These are phyloP conservation scores for Lota lota DNA, from an alignment of 2,113 vertebrate species.

Conservation along the genomic window DNA sequence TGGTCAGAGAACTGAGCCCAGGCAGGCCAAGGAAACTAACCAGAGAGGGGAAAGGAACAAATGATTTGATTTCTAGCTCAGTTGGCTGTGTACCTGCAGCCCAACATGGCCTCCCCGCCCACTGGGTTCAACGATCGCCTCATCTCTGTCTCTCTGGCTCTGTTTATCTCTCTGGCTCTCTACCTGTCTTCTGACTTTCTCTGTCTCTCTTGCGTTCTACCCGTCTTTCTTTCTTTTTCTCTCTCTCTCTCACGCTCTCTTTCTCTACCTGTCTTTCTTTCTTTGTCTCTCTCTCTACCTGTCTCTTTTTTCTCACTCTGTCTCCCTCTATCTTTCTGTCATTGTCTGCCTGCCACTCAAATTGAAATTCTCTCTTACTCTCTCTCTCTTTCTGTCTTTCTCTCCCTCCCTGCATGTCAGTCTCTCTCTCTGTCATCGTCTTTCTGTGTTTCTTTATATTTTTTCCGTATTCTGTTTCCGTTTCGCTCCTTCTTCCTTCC, in stretches of 20 bases:
- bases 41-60: conserved; percentile 50
- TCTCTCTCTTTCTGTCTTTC: no score
- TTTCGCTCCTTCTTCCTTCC: no score
- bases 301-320: no score
- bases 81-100: conserved; percentile 47
- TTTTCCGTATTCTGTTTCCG: no score
- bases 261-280: background rate
- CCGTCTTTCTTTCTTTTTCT: background rate
- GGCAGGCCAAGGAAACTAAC: conserved; percentile 50
- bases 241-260: background rate
- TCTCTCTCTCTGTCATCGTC: no score
- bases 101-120: conserved; percentile 34
- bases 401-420: no score
- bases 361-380: no score
- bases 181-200: background rate
- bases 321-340: no score
- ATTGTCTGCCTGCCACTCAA: no score
- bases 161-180: conserved; percentile 1
- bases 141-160: no score
- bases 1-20: conserved; percentile 52
- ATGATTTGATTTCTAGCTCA: conserved; percentile 43
- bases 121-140: conserved; percentile 21
- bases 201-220: background rate
- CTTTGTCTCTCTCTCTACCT: no score
- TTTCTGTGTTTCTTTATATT: no score